Conservation (phyloP, 1,140 invertebrate species). For the Aphidius gifuensis region DNA sequence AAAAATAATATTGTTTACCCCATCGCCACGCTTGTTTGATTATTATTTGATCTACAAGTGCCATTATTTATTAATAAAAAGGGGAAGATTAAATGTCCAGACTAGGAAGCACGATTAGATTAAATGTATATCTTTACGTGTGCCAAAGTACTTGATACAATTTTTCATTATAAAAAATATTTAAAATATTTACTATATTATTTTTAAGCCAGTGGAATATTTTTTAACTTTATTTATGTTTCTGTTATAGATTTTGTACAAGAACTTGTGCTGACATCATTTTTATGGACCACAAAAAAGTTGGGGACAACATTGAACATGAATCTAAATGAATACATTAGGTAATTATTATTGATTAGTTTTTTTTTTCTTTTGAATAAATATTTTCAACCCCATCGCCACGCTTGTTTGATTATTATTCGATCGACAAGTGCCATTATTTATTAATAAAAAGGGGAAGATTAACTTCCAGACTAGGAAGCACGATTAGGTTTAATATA, state of each 20-base stretch:
- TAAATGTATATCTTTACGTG: constrained; percentile 34
- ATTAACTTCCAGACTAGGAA: constrained; percentile 46
- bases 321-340: constrained; percentile 70
- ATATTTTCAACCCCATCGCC: constrained; percentile 36
- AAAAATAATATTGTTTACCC: constrained; percentile 26
- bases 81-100: constrained; percentile 41
- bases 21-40: constrained; percentile 48
- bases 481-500: constrained; percentile 35
- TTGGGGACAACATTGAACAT: too few relatives aligned
- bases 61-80: constrained; percentile 32
- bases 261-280: too few relatives aligned
- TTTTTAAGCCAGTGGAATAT: too few relatives aligned
- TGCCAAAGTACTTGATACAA: constrained; percentile 43
- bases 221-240: too few relatives aligned
- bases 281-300: too few relatives aligned
- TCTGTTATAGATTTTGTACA: too few relatives aligned
- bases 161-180: not conserved
- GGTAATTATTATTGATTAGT: constrained; percentile 34
- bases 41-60: constrained; percentile 40
- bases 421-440: constrained; percentile 41
- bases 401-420: constrained; percentile 42
- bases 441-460: constrained; percentile 37
- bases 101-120: constrained; percentile 46
- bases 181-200: not conserved
- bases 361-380: not conserved